Percentiles rank a stretch among this genome's conserved stretches.
These are phyloP conservation scores for Zaprionus camerounensis DNA, from an alignment of 1,140 invertebrate species.

Conservation along the genomic window DNA sequence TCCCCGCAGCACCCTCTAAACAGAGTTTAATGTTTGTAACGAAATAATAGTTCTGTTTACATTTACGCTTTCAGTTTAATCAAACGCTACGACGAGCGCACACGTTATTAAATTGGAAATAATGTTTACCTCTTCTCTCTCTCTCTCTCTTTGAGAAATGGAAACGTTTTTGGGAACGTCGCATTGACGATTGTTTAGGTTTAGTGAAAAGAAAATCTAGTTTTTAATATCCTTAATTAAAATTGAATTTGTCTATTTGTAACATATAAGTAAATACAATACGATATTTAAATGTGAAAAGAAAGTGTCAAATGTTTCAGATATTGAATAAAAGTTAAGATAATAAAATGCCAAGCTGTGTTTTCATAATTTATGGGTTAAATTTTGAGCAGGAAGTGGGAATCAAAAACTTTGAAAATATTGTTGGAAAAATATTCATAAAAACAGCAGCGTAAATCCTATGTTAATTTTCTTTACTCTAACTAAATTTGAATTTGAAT, in stretches of 20 bases:
- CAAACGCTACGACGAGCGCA: constrained; percentile 53
- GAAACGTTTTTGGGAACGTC: background rate
- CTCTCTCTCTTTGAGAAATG: background rate
- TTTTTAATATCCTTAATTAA: background rate
- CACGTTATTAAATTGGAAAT: constrained; percentile 51
- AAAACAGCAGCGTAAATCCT: background rate
- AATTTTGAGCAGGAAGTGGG: background rate
- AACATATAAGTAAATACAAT: constrained; percentile 19
- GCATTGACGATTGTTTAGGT: background rate
- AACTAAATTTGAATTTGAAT: constrained; percentile 1
- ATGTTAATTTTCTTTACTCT: background rate
- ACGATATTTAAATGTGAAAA: constrained; percentile 28
- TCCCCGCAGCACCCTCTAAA: constrained; percentile 8
- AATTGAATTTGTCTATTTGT: background rate
- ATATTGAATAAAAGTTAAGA: constrained; percentile 23
- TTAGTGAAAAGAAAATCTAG: constrained; percentile 3
- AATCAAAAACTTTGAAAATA: background rate
- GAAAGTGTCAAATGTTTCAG: constrained; percentile 35
- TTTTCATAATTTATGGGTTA: background rate
- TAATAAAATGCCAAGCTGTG: background rate
- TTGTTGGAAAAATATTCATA: background rate
- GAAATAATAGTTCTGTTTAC: constrained; percentile 8
- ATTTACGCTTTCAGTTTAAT: constrained; percentile 57
- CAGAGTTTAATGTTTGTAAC: background rate
- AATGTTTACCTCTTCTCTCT: constrained; percentile 5